Percentiles rank a stretch among this genome's conserved stretches.
Evolutionary conservation across 2,113 vertebrate species (phyloP).

Genomic region (Ailuropoda melanoleuca): DNA sequence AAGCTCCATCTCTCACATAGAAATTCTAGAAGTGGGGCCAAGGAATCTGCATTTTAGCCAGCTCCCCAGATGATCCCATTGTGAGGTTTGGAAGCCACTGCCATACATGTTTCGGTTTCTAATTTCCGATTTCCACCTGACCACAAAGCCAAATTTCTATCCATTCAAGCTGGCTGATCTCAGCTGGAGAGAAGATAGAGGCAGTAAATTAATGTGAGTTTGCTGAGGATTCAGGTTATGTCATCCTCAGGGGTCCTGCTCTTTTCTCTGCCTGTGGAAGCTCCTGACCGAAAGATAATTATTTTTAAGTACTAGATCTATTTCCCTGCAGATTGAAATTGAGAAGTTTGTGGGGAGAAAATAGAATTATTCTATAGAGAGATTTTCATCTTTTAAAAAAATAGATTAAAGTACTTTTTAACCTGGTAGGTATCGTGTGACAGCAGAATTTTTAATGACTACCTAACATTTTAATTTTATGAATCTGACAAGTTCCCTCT

Average conservation of each 20-base stretch:
- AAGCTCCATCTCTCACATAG: neutral
- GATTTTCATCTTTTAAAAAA: neutral
- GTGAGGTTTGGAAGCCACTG: neutral
- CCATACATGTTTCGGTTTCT: neutral
- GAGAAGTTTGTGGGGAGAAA: neutral
- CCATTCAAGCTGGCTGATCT: neutral
- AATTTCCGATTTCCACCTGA: neutral
- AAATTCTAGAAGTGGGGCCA: neutral
- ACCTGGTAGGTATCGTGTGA: neutral
- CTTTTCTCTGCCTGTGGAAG: neutral
- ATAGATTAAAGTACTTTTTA: neutral
- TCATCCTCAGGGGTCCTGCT: neutral
- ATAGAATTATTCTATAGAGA: neutral
- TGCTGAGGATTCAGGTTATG: neutral
- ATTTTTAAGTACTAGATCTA: neutral
- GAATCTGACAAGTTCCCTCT: slow-evolving; percentile 1
- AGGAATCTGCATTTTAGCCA: neutral
- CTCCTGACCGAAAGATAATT: neutral
- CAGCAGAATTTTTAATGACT: slow-evolving; percentile 3
- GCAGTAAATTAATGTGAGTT: neutral
- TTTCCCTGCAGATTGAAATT: neutral
- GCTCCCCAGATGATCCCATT: neutral
- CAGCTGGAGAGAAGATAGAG: neutral
- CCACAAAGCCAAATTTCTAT: neutral
- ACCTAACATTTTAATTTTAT: slow-evolving; percentile 24